Conservation (phyloP, 2,113 vertebrate species). For the Pantherophis guttatus region DNA sequence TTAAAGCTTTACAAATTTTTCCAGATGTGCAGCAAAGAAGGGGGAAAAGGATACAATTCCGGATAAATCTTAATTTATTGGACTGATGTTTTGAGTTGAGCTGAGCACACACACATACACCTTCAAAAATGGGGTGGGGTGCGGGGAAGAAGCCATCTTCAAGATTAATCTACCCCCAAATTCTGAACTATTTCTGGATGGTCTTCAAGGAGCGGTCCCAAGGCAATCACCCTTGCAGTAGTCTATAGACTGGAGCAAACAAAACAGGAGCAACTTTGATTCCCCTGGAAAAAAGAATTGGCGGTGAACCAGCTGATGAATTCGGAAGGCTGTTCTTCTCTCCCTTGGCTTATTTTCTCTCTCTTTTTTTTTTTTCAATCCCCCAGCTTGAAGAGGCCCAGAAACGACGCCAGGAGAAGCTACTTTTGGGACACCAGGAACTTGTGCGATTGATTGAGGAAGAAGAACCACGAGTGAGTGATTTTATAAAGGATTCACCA, state of each 20-base stretch:
- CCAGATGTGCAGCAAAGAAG: background rate
- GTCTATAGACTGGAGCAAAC: background rate
- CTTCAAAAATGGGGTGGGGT: background rate
- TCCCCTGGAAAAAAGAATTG: background rate
- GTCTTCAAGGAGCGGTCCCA: background rate
- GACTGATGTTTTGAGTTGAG: background rate
- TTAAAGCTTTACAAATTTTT: background rate
- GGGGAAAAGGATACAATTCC: background rate
- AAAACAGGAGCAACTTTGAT: background rate
- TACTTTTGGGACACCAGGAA: slow-evolving; percentile 71
- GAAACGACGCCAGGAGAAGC: slow-evolving; percentile 76
- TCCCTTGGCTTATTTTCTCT: background rate
- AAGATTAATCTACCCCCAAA: background rate
- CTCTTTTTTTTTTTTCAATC: background rate
- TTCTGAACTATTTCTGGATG: background rate
- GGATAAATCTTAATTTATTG: background rate
- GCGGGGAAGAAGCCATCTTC: accelerated
- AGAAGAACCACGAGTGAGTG: slow-evolving; percentile 76
- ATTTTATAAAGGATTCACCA: background rate
- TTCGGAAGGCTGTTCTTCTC: background rate
- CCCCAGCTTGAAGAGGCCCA: slow-evolving; percentile 82
- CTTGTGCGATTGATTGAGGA: slow-evolving; percentile 75
- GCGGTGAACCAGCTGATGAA: background rate
- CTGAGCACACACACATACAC: background rate
- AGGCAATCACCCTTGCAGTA: too few species aligned